Percentiles rank a stretch among this genome's conserved stretches.
Conservation (phyloP, 2,113 vertebrate species). For the Orientallactaga bullata region DNA sequence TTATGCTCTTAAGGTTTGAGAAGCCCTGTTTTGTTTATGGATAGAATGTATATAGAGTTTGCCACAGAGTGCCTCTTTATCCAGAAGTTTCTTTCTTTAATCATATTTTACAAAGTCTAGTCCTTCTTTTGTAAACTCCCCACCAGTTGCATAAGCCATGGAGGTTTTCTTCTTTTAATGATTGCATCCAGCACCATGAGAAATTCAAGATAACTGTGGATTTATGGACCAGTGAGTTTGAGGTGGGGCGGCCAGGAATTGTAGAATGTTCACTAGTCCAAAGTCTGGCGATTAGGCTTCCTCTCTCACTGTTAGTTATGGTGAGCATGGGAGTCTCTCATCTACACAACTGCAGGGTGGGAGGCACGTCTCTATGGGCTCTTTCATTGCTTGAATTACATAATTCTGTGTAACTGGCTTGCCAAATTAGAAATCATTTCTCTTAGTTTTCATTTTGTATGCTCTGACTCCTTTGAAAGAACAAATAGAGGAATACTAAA, state of each 20-base stretch:
- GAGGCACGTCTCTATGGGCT: not conserved
- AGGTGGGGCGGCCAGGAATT: not conserved
- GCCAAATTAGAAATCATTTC: not conserved
- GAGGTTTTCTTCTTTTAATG: constrained; percentile 7
- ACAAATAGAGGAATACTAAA: not conserved
- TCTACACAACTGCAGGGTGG: not conserved
- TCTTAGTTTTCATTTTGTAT: not conserved
- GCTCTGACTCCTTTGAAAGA: not conserved
- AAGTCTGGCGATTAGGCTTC: not conserved
- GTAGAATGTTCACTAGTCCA: not conserved
- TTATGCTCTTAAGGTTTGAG: not conserved
- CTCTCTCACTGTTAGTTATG: not conserved
- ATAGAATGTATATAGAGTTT: not conserved
- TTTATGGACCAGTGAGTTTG: not conserved
- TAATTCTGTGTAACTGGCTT: not conserved
- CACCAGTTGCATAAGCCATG: not conserved
- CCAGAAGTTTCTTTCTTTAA: constrained; percentile 9
- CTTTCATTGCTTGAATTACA: not conserved
- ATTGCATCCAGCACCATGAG: not conserved
- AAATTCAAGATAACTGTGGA: constrained; percentile 30
- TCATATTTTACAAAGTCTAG: constrained; percentile 10
- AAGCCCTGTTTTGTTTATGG: not conserved
- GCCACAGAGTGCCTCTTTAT: not conserved
- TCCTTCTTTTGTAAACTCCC: constrained; percentile 7
- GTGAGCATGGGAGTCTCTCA: not conserved